Evolutionary conservation across 1,140 invertebrate species (phyloP).

Genomic region (Pachypsylla venusta): DNA sequence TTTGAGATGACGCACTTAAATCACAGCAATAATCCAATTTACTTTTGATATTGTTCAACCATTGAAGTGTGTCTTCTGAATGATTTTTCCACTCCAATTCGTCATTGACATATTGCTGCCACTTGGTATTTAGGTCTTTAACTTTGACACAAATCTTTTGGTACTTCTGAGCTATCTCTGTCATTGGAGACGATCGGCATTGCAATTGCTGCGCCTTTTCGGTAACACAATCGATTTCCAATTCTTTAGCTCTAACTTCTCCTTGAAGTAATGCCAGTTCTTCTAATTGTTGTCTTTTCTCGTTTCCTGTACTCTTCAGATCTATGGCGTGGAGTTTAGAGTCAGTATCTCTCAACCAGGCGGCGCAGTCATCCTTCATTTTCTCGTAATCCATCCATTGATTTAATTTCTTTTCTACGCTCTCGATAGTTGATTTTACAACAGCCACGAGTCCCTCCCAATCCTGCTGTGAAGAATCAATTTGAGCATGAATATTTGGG

Average conservation of each 20-base stretch:
- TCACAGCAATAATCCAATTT: conserved; percentile 75
- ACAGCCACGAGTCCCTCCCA: conserved; percentile 69
- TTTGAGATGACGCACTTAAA: conserved; percentile 59
- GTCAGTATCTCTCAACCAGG: conserved; percentile 82
- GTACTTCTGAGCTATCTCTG: conserved; percentile 77
- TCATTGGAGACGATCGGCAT: conserved; percentile 54
- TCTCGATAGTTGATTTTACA: conserved; percentile 56
- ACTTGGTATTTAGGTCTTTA: conserved; percentile 75
- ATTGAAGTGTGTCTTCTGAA: conserved; percentile 59
- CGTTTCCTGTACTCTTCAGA: conserved; percentile 60
- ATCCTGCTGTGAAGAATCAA: conserved; percentile 74
- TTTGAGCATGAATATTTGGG: conserved; percentile 65
- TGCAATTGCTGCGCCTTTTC: conserved; percentile 70
- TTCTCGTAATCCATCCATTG: conserved; percentile 84
- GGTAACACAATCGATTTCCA: conserved; percentile 83
- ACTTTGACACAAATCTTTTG: conserved; percentile 77
- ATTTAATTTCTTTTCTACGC: conserved; percentile 62
- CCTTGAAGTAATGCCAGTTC: conserved; percentile 61
- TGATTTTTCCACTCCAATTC: conserved; percentile 78
- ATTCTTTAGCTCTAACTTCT: conserved; percentile 74
- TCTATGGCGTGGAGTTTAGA: conserved; percentile 75
- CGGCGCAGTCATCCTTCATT: conserved; percentile 65
- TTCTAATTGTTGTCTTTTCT: conserved; percentile 74
- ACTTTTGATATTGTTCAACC: conserved; percentile 69
- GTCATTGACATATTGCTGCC: conserved; percentile 79